Base-by-base conservation (phyloP, 1,140 invertebrate species). In the Papilio xuthus region DNA sequence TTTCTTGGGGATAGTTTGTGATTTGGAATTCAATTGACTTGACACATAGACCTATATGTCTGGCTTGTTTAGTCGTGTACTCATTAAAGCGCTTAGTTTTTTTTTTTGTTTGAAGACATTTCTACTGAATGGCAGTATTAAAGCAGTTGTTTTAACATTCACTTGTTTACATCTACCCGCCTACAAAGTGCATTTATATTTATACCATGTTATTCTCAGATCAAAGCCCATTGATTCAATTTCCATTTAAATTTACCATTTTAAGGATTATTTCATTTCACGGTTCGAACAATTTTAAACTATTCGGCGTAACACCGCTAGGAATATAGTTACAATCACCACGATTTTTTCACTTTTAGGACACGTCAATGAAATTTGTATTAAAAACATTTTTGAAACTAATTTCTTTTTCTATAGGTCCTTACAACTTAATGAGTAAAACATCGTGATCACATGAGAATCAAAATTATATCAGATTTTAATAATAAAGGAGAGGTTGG, bases 191-290 rank as follows among this genome's bases (percentile, higher is more conserved):
- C 4, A 2, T 15, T 15, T 28, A 63, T 67, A 28, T 28, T 67
- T 32, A 32, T 28, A 67, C 12, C 26, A 0, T 32, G 26, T 63
- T 23, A 60, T 23, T 23, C 23, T 67, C 26, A 26, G 56, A 26
- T 26, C 20, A 15, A 56, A 60, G 15, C 26, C 32, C 60, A 67
- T 67, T 63, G 37, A 72, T 72, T 18, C 70, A 74, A 1, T 37
- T 12, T 76, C 10, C 53, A 75, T 7, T 42, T 60, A n/a, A 60
- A 42, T 60, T n/a, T 60, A 76, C 74, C 53, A 53, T 76, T 60
- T 60, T 60, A 63, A 60, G 50, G 74, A 76, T 23, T 76, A 32
- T 76, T 76, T 76, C 41, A 53, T 28, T 75, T 76, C 74, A 76
- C 50, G 74, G 74, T 60, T 60, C 63, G 26, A 23, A 20, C 13